phyloP scores from a whole-genome alignment of 1,140 invertebrate genomes.

The Ectropis grisescens region DNA sequence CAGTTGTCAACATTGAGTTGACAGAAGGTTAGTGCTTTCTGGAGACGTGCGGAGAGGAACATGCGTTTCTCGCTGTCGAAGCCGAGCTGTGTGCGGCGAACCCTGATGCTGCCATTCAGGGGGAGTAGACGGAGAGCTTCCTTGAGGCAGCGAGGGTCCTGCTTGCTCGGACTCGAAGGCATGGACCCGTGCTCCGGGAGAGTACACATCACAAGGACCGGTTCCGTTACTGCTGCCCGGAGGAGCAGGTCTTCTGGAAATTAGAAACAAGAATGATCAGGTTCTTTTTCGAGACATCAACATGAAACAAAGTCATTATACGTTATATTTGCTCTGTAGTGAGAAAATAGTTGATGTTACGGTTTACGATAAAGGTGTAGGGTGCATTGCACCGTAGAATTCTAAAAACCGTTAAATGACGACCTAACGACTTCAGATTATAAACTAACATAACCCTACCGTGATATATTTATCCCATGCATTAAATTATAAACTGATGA shows the following conservation, averaged over 20 bases:
- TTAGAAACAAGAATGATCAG: constrained; percentile 1
- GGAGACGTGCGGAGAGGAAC: constrained; percentile 72
- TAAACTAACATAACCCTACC: too few species aligned
- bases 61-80: constrained; percentile 73
- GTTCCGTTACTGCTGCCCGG: constrained; percentile 59
- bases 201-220: constrained; percentile 64
- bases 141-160: constrained; percentile 51
- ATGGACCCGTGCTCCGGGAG: constrained; percentile 51
- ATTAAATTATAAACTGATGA: too few species aligned
- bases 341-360: too few species aligned
- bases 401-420: too few species aligned
- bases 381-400: too few species aligned
- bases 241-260: constrained; percentile 64
- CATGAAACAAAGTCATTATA: too few species aligned
- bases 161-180: constrained; percentile 51
- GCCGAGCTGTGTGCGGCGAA: constrained; percentile 70
- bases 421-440: too few species aligned
- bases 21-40: constrained; percentile 74
- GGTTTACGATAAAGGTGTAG: too few species aligned
- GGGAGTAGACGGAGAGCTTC: constrained; percentile 61
- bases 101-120: constrained; percentile 63
- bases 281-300: neutral
- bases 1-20: constrained; percentile 72
- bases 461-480: too few species aligned
- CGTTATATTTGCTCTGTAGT: too few species aligned